Evolutionary conservation across 1,140 invertebrate species (phyloP).

Genomic region (Acromyrmex echinatior): DNA sequence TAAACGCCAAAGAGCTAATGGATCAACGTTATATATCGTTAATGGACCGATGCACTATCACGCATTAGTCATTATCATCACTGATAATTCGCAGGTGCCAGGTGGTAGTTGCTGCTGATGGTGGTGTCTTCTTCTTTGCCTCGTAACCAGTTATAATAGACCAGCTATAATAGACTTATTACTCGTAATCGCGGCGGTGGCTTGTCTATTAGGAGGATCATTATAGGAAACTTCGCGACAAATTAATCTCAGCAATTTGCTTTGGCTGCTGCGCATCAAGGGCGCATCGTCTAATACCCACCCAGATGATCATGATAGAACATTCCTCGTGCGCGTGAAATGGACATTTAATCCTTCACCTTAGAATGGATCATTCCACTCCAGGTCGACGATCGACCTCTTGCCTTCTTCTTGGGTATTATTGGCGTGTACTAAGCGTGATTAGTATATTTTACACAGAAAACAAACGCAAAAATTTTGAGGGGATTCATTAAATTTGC

Average conservation of each 20-base stretch:
- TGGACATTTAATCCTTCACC: slow-evolving; percentile 1
- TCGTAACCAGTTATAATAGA: slow-evolving; percentile 25
- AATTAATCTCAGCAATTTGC: slow-evolving; percentile 54
- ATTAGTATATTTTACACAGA: background rate
- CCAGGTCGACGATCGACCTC: background rate
- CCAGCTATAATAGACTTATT: slow-evolving; percentile 46
- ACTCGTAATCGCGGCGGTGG: background rate
- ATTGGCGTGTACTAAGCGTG: background rate
- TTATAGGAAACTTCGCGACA: slow-evolving; percentile 3
- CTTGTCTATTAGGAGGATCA: slow-evolving; percentile 51
- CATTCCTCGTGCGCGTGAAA: background rate
- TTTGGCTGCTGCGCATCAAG: background rate
- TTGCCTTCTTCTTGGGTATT: background rate
- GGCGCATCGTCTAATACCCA: background rate
- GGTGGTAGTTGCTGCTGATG: slow-evolving; percentile 33
- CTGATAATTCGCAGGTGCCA: slow-evolving; percentile 58
- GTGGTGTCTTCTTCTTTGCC: background rate
- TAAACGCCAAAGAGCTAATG: slow-evolving; percentile 1
- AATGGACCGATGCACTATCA: slow-evolving; percentile 40
- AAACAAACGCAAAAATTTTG: background rate
- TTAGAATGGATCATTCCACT: background rate
- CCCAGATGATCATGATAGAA: slow-evolving; percentile 5
- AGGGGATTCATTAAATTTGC: slow-evolving; percentile 17
- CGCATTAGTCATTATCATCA: slow-evolving; percentile 19
- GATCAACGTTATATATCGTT: background rate